A percentile compares a stretch with the other conserved stretches of the same genome.
Conservation (phyloP, 2,797 vertebrate species). For the Psittacula derbiana region DNA sequence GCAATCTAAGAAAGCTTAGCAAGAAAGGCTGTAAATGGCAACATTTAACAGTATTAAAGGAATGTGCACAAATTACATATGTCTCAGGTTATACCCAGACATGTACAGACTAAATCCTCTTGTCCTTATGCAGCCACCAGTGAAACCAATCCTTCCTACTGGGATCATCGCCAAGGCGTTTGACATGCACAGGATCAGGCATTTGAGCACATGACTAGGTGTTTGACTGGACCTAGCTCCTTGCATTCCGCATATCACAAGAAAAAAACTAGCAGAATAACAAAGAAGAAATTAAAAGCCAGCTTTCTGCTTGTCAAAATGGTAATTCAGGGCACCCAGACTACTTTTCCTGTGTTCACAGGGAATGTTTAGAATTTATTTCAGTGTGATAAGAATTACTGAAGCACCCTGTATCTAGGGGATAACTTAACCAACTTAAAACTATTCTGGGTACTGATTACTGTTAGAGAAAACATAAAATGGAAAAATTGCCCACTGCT, state of each 20-base stretch:
- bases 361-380: neutral
- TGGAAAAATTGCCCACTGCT: neutral
- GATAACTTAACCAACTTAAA: neutral
- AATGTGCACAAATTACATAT: neutral
- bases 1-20: neutral
- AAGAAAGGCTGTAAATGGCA: neutral
- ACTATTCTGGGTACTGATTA: neutral
- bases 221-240: neutral
- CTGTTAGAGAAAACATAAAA: neutral
- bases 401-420: neutral
- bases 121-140: rapidly evolving
- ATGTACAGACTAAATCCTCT: neutral
- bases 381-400: neutral
- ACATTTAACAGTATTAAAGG: neutral
- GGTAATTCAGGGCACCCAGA: neutral
- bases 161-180: neutral
- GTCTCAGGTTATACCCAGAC: neutral
- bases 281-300: neutral
- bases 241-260: neutral
- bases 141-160: neutral
- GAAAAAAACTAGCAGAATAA: neutral
- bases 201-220: neutral
- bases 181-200: rapidly evolving
- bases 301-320: neutral
- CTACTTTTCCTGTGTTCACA: neutral